A percentile compares a stretch with the other conserved stretches of the same genome.
These are phyloP conservation scores for Merops nubicus DNA, from an alignment of 2,113 vertebrate species.

Conservation along the genomic window DNA sequence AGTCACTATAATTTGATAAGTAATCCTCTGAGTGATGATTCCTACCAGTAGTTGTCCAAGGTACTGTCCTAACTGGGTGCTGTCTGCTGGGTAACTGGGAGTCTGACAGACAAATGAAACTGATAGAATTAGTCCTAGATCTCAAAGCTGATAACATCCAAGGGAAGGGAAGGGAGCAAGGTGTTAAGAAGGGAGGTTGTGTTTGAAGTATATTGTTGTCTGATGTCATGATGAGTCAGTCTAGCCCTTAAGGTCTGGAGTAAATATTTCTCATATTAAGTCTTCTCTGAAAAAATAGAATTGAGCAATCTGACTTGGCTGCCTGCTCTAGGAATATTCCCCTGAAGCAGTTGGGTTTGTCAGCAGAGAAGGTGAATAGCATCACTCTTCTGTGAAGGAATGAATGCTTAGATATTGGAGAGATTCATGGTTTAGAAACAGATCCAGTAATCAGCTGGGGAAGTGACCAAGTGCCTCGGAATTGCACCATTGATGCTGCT, in stretches of 20 bases:
- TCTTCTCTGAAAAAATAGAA: neutral
- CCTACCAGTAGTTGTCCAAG: neutral
- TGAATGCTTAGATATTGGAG: fast-evolving
- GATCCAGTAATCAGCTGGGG: neutral
- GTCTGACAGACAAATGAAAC: neutral
- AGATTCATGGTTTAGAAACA: neutral
- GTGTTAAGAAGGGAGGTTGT: neutral
- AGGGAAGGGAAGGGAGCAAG: neutral
- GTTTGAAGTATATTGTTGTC: neutral
- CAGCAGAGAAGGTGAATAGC: neutral
- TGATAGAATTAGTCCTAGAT: neutral
- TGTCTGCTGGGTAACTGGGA: neutral
- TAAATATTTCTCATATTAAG: neutral
- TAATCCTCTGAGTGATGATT: neutral
- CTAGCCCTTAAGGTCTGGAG: neutral
- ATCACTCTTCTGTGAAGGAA: neutral
- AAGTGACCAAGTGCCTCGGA: neutral
- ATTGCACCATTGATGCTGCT: neutral
- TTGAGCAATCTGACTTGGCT: constrained; percentile 8
- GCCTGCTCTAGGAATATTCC: neutral
- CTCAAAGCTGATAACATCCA: fast-evolving
- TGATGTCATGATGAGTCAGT: neutral
- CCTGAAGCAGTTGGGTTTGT: neutral
- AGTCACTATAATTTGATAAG: neutral
- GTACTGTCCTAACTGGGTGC: neutral